Evolutionary conservation across 2,888 invertebrate species (phyloP).

Genomic region (Kuschelorhynchus macadamiae): DNA sequence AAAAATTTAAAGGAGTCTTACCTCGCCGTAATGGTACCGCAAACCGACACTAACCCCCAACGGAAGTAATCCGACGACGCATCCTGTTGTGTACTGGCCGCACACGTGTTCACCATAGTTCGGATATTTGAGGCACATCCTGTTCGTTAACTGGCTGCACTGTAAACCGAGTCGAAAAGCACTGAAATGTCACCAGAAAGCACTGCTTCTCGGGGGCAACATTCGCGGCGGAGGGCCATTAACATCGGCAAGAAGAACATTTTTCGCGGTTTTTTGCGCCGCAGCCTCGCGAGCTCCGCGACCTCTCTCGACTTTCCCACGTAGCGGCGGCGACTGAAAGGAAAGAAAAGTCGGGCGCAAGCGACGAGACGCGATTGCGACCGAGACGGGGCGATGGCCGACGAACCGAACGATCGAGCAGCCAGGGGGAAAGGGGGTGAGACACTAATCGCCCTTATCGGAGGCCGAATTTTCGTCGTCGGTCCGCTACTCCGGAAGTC

Average conservation of each 20-base stretch:
- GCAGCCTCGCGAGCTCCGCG: constrained; percentile 25
- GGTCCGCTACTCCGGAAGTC: constrained; percentile 31
- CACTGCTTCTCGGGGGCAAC: neutral
- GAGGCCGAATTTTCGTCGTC: constrained; percentile 40
- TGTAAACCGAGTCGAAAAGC: constrained; percentile 14
- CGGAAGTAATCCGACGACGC: constrained; percentile 41
- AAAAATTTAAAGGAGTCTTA: constrained; percentile 18
- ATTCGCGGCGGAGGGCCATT: constrained; percentile 17
- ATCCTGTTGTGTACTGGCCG: constrained; percentile 37
- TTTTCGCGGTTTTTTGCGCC: constrained; percentile 43
- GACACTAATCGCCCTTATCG: constrained; percentile 50
- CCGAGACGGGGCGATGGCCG: constrained; percentile 54
- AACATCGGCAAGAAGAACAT: constrained; percentile 15
- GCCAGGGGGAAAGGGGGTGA: constrained; percentile 27
- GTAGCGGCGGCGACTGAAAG: constrained; percentile 56
- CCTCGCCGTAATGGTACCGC: constrained; percentile 32
- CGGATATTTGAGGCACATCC: constrained; percentile 35
- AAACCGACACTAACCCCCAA: constrained; percentile 30
- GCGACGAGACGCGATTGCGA: constrained; percentile 56
- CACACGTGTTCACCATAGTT: constrained; percentile 42
- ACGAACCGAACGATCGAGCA: constrained; percentile 38
- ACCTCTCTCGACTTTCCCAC: constrained; percentile 46
- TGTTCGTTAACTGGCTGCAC: constrained; percentile 27
- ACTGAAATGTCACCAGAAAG: constrained; percentile 23
- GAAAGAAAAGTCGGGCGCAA: constrained; percentile 56